Evolutionary conservation across 2,797 vertebrate genomes (phyloP).

Genomic region (Mycteria americana): DNA sequence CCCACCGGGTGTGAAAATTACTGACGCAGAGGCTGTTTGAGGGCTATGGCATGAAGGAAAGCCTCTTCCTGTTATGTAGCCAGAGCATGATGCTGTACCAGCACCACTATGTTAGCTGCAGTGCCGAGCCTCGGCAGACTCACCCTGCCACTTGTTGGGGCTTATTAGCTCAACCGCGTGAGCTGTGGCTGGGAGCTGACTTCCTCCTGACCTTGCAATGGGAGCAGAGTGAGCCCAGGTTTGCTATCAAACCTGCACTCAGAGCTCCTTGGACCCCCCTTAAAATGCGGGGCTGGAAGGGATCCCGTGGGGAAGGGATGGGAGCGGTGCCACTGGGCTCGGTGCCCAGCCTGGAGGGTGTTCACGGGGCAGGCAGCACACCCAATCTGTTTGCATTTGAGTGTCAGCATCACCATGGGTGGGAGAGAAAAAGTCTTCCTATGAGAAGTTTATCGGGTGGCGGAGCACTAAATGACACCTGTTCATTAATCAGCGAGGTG

Average conservation of each 20-base stretch:
- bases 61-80: not conserved
- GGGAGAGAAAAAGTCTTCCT: not conserved
- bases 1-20: not conserved
- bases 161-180: not conserved
- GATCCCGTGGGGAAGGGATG: not conserved
- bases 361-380: not conserved
- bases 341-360: not conserved
- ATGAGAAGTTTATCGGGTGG: not conserved
- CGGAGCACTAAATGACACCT: not conserved
- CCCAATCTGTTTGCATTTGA: not conserved
- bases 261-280: not conserved
- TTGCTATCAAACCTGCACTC: not conserved
- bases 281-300: not conserved
- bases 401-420: not conserved
- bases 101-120: not conserved
- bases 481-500: not conserved
- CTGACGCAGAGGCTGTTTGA: not conserved
- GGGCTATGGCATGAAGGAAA: not conserved
- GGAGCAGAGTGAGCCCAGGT: not conserved
- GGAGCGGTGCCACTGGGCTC: rapidly evolving
- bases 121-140: not conserved
- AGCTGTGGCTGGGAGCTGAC: not conserved
- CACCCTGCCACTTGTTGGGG: not conserved
- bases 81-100: not conserved
- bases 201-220: not conserved